phyloP scores from a whole-genome alignment of 2,113 vertebrate genomes.

The Astatotilapia flaviijosephi region DNA sequence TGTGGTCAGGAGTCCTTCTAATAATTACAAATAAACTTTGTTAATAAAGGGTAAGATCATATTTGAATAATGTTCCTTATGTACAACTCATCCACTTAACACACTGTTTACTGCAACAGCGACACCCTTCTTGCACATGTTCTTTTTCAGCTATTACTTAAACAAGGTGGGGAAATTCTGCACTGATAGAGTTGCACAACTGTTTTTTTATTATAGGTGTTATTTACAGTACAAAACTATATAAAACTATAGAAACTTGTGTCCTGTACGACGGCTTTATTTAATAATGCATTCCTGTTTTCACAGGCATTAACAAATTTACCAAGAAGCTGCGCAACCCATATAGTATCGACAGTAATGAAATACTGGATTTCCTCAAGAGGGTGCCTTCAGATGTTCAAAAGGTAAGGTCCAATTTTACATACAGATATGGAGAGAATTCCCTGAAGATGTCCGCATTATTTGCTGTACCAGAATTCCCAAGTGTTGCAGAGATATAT shows the following conservation, averaged over 20 bases:
- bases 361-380: slow-evolving; percentile 95
- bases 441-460: slow-evolving; percentile 64
- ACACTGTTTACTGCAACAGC: too few species aligned
- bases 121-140: too few species aligned
- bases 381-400: slow-evolving; percentile 97
- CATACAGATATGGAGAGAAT: slow-evolving; percentile 63
- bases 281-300: slow-evolving; percentile 61
- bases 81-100: not conserved
- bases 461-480: slow-evolving; percentile 71
- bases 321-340: slow-evolving; percentile 95
- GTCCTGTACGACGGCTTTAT: slow-evolving; percentile 29
- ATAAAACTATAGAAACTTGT: not conserved
- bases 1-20: not conserved
- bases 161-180: not conserved
- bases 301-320: slow-evolving; percentile 94
- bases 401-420: slow-evolving; percentile 84
- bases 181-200: not conserved
- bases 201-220: not conserved
- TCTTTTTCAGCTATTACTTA: not conserved
- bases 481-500: slow-evolving; percentile 66
- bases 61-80: not conserved
- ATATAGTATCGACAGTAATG: slow-evolving; percentile 87
- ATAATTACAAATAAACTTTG: not conserved
- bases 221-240: not conserved
- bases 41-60: not conserved